phyloP scores from a whole-genome alignment of 2,888 invertebrate species.

The Tyria jacobaeae region DNA sequence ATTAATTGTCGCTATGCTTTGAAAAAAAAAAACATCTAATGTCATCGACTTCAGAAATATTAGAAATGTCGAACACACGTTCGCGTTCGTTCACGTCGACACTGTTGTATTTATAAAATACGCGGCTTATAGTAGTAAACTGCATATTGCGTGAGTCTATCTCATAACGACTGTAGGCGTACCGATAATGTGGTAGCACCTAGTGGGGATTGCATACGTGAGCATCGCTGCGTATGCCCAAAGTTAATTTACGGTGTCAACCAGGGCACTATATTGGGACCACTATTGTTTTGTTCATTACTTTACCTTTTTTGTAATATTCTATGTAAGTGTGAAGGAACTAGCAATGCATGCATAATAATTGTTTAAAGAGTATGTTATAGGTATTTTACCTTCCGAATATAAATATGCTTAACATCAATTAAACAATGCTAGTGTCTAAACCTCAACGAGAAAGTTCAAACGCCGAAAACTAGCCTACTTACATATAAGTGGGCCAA shows the following conservation, averaged over 20 bases:
- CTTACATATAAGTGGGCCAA: constrained; percentile 24
- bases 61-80: constrained; percentile 17
- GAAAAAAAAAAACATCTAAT: not conserved
- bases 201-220: constrained; percentile 47
- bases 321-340: not conserved
- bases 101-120: constrained; percentile 16
- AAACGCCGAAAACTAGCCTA: constrained; percentile 24
- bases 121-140: constrained; percentile 15
- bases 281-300: constrained; percentile 26
- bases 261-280: constrained; percentile 24
- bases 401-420: not conserved
- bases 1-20: not conserved
- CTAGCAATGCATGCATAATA: not conserved
- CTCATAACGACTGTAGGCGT: constrained; percentile 33
- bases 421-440: constrained; percentile 23
- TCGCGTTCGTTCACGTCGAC: no score
- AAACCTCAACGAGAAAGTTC: constrained; percentile 36
- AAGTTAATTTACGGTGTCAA: constrained; percentile 21
- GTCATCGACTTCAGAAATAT: constrained; percentile 3
- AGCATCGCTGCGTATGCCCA: constrained; percentile 35
- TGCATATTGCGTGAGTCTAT: constrained; percentile 33
- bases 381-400: not conserved
- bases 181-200: constrained; percentile 28
- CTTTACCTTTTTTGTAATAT: constrained; percentile 7
- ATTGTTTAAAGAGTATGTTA: not conserved